A percentile compares a stretch with the other conserved stretches of the same genome.
These are phyloP conservation scores for Chaunax sp. DNA, from an alignment of 2,797 vertebrate species.

Conservation along the genomic window DNA sequence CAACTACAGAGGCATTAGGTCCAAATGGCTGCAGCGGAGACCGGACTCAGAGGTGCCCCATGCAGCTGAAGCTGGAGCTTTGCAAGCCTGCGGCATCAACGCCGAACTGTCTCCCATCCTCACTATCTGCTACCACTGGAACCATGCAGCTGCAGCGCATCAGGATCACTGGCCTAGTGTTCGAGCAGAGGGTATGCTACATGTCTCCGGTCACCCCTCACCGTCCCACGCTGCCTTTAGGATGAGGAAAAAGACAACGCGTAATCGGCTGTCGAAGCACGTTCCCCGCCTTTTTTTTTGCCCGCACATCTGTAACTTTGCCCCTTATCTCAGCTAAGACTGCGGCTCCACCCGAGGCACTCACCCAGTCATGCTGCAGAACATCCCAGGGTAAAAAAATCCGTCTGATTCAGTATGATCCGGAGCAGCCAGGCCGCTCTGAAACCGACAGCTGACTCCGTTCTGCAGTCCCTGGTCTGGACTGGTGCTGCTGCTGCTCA, in stretches of 20 bases:
- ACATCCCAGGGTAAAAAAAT: conserved; percentile 21
- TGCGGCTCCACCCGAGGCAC: conserved; percentile 16
- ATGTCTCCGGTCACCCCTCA: not conserved
- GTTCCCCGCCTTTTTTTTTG: conserved; percentile 7
- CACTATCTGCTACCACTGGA: not conserved
- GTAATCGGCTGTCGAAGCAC: not conserved
- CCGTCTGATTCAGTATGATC: conserved; percentile 39
- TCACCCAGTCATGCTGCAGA: conserved; percentile 50
- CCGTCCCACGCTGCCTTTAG: not conserved
- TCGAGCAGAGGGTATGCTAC: not conserved
- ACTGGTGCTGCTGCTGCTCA: not conserved
- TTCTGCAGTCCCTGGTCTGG: not conserved
- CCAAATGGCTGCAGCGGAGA: conserved; percentile 14
- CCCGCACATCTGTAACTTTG: conserved; percentile 23
- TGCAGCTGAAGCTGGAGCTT: conserved; percentile 16
- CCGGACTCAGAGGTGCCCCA: conserved; percentile 25
- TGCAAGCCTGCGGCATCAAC: conserved; percentile 9
- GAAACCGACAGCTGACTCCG: not conserved
- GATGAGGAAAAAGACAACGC: not conserved
- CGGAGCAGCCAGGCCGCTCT: conserved; percentile 13
- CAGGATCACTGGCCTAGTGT: not conserved
- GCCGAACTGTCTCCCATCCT: not conserved
- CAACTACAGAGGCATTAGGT: not conserved
- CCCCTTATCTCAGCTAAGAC: not conserved
- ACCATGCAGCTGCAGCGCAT: not conserved